Conservation (phyloP, 2,113 vertebrate genomes). For the Eonycteris spelaea region DNA sequence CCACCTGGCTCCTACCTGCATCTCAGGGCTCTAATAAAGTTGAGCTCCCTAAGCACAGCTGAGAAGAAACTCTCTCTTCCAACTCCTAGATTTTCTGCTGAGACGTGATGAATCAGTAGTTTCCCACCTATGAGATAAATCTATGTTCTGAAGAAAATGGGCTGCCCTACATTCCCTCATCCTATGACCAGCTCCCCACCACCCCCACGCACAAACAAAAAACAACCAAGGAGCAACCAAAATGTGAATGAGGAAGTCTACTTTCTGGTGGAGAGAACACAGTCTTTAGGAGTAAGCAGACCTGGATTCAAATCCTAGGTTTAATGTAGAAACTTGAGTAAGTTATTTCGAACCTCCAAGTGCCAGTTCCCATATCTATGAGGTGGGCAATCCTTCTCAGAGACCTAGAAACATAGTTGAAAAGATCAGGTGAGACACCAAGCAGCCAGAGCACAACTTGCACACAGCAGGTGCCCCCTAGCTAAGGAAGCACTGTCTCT, state of each 20-base stretch:
- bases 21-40: not conserved
- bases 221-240: not conserved
- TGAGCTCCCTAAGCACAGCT: not conserved
- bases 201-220: not conserved
- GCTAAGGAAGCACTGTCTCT: not conserved
- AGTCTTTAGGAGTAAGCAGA: not conserved
- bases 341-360: not conserved
- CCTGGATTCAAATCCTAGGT: not conserved
- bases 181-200: not conserved
- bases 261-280: not conserved
- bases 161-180: not conserved
- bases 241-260: not conserved
- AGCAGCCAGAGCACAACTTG: not conserved
- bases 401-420: not conserved
- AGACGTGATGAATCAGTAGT: not conserved
- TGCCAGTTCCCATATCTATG: not conserved
- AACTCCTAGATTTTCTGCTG: not conserved
- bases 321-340: not conserved
- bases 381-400: not conserved
- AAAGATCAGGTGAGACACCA: not conserved
- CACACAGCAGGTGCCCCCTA: not conserved
- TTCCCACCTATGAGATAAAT: not conserved
- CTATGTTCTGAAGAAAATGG: not conserved
- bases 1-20: not conserved
- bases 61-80: not conserved